Base-by-base conservation (phyloP, 2,888 invertebrate genomes). In the Sicus ferrugineus region DNA sequence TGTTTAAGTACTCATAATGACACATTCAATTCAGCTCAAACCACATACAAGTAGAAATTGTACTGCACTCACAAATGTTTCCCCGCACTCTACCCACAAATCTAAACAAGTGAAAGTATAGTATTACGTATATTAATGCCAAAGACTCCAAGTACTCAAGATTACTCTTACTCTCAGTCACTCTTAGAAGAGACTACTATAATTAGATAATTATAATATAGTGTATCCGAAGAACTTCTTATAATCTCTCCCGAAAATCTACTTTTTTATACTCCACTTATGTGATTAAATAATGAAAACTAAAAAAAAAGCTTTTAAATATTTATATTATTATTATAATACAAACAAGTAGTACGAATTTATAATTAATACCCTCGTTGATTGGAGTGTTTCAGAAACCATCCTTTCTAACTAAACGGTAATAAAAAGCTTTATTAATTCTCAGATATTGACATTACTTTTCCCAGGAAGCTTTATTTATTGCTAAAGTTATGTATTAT, bases 381-480 rank as follows among this genome's bases (percentile, higher is more conserved):
- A 68, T 61, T 26, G n/a, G n/a, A 54, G 50, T 9, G 38, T 63
- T 28, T 54, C 30, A 48, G 50, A 61, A 68, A 58, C 34, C 16
- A 56, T 50, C 65, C 64, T 68, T 71, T 63, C 69, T 70, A 70
- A 70, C 68, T 67, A 67, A 14, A 42, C n/a, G n/a, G 66, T 66
- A 65, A 64, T 72, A 73, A 72, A 73, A 72, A 71, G 73, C 74
- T 74, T 74, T 73, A 74, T 69, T 68, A 62, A 65, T 38, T 69
- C 46, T 54, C 66, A 65, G 48, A 66, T 52, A 69, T 42, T 64
- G 16, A 31, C n/a, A 59, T 59, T 59, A 59, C 59, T 19, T 34
- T 19, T 26, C 21, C n/a, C 59, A 23, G 23, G 21, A n/a, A n/a
- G n/a, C n/a, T 59, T 54, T 23, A 16, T 21, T 54, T 54, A 54